Percentiles rank a stretch among this genome's conserved stretches.
phyloP scores from a whole-genome alignment of 1,140 invertebrate species.

The Tetramorium alpestre region DNA sequence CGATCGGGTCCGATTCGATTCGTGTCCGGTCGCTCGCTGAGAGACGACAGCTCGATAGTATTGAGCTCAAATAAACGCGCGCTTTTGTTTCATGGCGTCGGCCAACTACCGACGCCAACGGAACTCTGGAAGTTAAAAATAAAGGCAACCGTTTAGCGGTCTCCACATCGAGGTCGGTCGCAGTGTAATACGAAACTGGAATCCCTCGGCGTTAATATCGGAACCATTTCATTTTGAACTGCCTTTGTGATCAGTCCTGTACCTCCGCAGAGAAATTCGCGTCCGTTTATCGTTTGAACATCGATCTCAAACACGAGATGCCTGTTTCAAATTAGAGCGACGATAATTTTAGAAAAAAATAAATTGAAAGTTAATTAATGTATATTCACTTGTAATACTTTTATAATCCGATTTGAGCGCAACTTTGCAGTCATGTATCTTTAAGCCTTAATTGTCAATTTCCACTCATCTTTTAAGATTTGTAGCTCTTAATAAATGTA shows the following conservation, averaged over 20 bases:
- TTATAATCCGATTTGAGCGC: not conserved
- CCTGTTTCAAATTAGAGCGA: not conserved
- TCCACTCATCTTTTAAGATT: not conserved
- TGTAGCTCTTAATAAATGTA: not conserved
- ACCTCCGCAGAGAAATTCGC: not conserved
- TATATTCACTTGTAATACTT: not conserved
- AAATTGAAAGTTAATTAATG: not conserved
- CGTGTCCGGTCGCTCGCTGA: not conserved
- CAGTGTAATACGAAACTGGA: constrained; percentile 52
- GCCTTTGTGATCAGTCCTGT: not conserved
- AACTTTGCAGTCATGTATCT: not conserved
- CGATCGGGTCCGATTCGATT: constrained; percentile 29
- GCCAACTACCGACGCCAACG: not conserved
- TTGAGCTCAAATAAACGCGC: constrained; percentile 65
- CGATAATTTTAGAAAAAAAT: not conserved
- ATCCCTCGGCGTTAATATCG: constrained; percentile 50
- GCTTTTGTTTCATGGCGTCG: constrained; percentile 50
- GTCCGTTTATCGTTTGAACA: not conserved
- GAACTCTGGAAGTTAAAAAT: constrained; percentile 69
- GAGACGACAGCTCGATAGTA: constrained; percentile 60
- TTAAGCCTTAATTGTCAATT: not conserved
- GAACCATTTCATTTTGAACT: not conserved
- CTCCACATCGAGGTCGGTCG: constrained; percentile 55
- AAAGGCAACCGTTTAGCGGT: constrained; percentile 65
- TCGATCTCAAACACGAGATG: not conserved